Evolutionary conservation across 2,797 vertebrate species (phyloP), one percentile per base, ranked within the genome.

Genomic region (Acanthornis magna): DNA sequence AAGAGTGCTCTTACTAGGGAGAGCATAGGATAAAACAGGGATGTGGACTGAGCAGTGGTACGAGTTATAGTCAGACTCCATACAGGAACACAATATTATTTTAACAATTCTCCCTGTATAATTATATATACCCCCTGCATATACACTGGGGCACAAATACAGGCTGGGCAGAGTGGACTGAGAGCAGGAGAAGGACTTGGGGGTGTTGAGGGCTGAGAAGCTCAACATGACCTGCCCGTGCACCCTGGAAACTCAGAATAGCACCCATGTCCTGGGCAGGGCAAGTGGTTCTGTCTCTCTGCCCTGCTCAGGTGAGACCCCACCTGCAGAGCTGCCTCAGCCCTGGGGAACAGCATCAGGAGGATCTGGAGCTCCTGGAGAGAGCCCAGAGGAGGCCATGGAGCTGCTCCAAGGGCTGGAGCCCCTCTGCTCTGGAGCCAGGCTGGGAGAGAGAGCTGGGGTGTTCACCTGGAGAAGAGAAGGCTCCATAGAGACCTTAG

Each of bases 201-300:
- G 29, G 26, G 7, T 57, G 51, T 7, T 53, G 61, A 12, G n/a
- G 63, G 13, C 32, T 27, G 22, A 65, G 70, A 53, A 71, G 26
- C 10, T 54, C 30, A 11, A 2, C 26, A 4, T 7, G 32, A 47
- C 19, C 34, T 47, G 12, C 6, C 27, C 0, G 1, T 27, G 74
- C 58, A 30, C 11, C 2, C 40, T 53, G 68, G 20, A 54, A 66
- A 2, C 47, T 29, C 61, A 81, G 21, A 48, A 48, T 14, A 48
- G 47, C 13, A 26, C 13, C 21, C 16, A 7, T 13, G 57, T 30
- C 17, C 51, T 40, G 50, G 51, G 43, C 38, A 26, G 16, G 43
- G 43, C 30, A 34, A 58, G 38, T 1, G 20, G 10, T 34, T 45
- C 38, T 71, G 57, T 20, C 27, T 23, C 63, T 36, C 42, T 61